Percentiles rank a stretch among this genome's conserved stretches.
Conservation (phyloP, 1,140 invertebrate species). For the Scaptomyza graminum region DNA sequence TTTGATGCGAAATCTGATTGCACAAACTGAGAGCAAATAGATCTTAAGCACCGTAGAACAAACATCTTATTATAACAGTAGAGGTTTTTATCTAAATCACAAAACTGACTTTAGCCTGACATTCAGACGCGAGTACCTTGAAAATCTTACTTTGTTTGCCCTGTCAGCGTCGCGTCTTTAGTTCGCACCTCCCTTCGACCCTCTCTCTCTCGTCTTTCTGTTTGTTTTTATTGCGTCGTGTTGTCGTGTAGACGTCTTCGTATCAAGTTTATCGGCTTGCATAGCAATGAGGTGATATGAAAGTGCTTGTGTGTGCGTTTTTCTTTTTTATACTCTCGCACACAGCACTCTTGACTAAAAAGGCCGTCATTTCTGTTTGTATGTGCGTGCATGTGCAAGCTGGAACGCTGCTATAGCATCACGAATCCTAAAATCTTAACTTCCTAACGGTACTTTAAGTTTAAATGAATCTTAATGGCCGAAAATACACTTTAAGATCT, state of each 20-base stretch:
- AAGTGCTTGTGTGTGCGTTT: conserved; percentile 43
- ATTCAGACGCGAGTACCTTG: conserved; percentile 44
- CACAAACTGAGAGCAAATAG: conserved; percentile 23
- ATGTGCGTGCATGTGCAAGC: conserved; percentile 5
- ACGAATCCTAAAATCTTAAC: neutral
- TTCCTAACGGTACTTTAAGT: neutral
- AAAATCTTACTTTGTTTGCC: conserved; percentile 41
- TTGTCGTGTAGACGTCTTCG: conserved; percentile 61
- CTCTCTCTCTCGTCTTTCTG: conserved; percentile 32
- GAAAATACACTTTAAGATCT: no score
- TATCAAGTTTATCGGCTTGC: conserved; percentile 68
- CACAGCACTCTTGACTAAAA: conserved; percentile 15
- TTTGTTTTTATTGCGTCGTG: conserved; percentile 71
- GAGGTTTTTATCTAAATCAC: conserved; percentile 46
- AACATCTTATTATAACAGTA: conserved; percentile 23
- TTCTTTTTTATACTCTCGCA: neutral
- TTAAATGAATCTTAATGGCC: no score
- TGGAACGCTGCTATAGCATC: neutral
- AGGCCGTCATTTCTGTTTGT: conserved; percentile 12
- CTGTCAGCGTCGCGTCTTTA: conserved; percentile 32
- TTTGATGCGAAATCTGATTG: conserved; percentile 27
- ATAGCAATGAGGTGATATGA: conserved; percentile 65
- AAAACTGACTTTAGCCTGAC: conserved; percentile 49
- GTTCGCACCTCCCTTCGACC: neutral
- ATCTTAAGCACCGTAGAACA: conserved; percentile 3